A percentile compares a stretch with the other conserved stretches of the same genome.
Evolutionary conservation across 2,113 vertebrate genomes (phyloP).

Genomic region (Crypturellus undulatus): DNA sequence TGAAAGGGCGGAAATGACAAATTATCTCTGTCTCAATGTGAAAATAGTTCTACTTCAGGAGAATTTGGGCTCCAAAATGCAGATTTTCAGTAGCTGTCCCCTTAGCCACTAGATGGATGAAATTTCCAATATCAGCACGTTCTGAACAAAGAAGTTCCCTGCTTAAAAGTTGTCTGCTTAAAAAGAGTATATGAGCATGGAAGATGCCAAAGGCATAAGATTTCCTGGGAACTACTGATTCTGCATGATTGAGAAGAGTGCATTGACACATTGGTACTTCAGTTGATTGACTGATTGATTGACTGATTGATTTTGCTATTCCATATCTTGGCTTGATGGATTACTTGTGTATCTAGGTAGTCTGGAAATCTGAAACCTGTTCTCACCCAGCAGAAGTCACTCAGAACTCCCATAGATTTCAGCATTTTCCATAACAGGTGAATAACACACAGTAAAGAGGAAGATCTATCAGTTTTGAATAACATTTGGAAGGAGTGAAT

Average conservation of each 20-base stretch:
- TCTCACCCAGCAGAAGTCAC: too few relatives aligned
- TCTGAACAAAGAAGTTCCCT: not conserved
- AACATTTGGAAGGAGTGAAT: not conserved
- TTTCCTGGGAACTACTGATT: not conserved
- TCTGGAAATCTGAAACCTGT: not conserved
- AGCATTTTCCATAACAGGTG: not conserved
- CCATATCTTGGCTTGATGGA: not conserved
- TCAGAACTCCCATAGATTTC: not conserved
- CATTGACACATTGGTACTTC: not conserved
- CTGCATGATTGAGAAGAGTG: not conserved
- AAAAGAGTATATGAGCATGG: not conserved
- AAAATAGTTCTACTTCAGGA: not conserved
- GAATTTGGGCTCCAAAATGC: not conserved
- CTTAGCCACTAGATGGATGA: not conserved
- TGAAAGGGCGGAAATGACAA: not conserved
- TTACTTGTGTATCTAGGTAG: not conserved
- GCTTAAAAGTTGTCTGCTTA: not conserved
- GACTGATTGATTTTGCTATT: not conserved
- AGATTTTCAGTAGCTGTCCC: constrained; percentile 11
- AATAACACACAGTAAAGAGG: too few relatives aligned
- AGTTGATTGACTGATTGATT: not conserved
- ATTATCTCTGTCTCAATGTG: not conserved
- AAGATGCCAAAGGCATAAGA: too few relatives aligned
- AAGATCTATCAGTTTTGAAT: not conserved
- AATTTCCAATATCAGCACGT: not conserved